phyloP scores from a whole-genome alignment of 2,113 vertebrate genomes.

The Pluvianellus socialis region DNA sequence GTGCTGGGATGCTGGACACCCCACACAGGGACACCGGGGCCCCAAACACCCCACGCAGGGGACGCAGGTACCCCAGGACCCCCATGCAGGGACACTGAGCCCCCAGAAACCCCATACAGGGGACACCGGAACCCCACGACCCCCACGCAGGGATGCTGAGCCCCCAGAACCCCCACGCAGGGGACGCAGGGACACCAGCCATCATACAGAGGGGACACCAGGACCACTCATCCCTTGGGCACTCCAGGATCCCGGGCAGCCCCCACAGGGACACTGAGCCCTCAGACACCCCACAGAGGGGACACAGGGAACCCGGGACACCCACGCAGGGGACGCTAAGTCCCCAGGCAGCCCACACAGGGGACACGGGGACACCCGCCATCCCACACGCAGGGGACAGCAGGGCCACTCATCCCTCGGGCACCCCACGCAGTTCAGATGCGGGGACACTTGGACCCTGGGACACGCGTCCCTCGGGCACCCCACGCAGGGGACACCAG shows the following conservation, averaged over 20 bases:
- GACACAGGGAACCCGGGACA: background rate
- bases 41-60: background rate
- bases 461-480: background rate
- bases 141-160: background rate
- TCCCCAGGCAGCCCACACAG: background rate
- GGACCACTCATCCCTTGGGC: too few relatives aligned
- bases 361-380: background rate
- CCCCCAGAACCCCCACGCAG: background rate
- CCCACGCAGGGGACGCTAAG: background rate
- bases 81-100: too few relatives aligned
- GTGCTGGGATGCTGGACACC: background rate
- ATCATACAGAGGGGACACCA: background rate
- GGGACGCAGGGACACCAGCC: background rate
- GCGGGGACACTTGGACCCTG: too few relatives aligned
- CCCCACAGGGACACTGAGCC: background rate
- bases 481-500: background rate
- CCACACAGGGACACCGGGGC: background rate
- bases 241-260: too few relatives aligned
- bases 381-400: background rate
- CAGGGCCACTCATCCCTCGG: background rate
- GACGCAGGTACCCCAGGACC: too few relatives aligned
- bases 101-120: too few relatives aligned
- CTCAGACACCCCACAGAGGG: background rate
- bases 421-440: background rate
- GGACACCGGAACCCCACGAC: background rate